phyloP scores from a whole-genome alignment of 1,140 invertebrate species.

The Cydia pomonella region DNA sequence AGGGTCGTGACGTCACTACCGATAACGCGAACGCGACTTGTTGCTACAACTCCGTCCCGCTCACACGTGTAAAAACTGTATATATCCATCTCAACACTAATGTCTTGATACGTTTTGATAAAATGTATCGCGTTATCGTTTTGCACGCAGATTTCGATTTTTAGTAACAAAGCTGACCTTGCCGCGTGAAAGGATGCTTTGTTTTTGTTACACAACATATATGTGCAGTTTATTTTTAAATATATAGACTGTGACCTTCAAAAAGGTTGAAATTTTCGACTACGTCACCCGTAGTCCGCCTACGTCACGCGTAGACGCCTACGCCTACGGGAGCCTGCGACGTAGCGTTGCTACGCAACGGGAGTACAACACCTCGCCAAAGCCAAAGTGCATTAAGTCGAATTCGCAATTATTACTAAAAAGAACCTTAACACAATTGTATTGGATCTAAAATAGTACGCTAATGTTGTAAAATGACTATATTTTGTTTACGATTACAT shows the following conservation, averaged over 20 bases:
- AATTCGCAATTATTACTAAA: not conserved
- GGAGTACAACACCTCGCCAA: not conserved
- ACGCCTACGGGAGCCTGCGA: slow-evolving; percentile 16
- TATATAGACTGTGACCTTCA: slow-evolving; percentile 15
- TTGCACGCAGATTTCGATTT: slow-evolving; percentile 38
- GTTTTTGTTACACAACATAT: slow-evolving; percentile 27
- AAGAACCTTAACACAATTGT: not conserved
- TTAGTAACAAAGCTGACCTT: slow-evolving; percentile 32
- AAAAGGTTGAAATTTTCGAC: not conserved
- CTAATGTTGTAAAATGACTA: not conserved
- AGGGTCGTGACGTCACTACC: slow-evolving; percentile 73
- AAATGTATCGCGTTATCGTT: slow-evolving; percentile 54
- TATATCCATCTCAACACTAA: slow-evolving; percentile 51
- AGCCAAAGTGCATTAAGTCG: not conserved
- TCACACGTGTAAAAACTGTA: slow-evolving; percentile 35
- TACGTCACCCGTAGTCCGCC: slow-evolving; percentile 4
- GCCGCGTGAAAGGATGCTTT: slow-evolving; percentile 29
- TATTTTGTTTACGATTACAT: not conserved
- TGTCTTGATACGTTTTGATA: slow-evolving; percentile 55
- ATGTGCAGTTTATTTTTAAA: slow-evolving; percentile 13
- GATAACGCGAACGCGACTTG: slow-evolving; percentile 67
- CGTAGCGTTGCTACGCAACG: slow-evolving; percentile 32
- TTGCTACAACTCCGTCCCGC: slow-evolving; percentile 65
- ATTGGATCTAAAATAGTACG: not conserved
- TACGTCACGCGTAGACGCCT: slow-evolving; percentile 34